Percentiles rank a stretch among this genome's conserved stretches.
Conservation (phyloP, 1,140 invertebrate species). For the Ips typographus region DNA sequence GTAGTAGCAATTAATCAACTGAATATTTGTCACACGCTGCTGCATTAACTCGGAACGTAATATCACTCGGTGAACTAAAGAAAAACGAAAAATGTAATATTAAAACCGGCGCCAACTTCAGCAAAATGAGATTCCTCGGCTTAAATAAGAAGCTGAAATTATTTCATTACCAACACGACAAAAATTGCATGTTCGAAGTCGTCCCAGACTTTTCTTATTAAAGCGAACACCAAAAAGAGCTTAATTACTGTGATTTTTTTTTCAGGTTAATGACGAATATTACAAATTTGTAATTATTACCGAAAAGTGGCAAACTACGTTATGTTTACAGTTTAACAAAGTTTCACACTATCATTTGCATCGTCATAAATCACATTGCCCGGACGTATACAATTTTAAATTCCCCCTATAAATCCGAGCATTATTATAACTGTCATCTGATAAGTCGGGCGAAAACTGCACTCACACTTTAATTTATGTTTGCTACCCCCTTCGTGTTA, state of each 20-base stretch:
- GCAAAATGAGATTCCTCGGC: background rate
- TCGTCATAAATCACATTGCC: background rate
- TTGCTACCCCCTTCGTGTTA: background rate
- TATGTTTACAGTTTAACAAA: background rate
- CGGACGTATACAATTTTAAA: background rate
- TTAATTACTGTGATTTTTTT: background rate
- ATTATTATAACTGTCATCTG: constrained; percentile 6
- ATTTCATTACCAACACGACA: constrained; percentile 1
- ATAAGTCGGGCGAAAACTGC: constrained; percentile 1
- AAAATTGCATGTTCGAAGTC: constrained; percentile 3
- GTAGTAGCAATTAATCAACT: too few species aligned
- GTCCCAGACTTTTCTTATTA: background rate
- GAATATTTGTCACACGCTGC: too few species aligned
- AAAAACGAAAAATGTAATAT: too few species aligned
- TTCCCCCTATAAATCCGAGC: constrained; percentile 1
- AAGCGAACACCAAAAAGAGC: background rate
- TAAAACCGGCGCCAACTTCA: too few species aligned
- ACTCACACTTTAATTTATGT: background rate
- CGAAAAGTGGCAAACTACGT: background rate
- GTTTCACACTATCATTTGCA: background rate
- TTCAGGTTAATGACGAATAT: background rate
- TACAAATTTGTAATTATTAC: background rate
- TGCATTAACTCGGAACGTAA: too few species aligned
- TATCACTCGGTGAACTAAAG: too few species aligned
- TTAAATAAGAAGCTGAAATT: constrained; percentile 2